phyloP scores from a whole-genome alignment of 2,113 vertebrate species.

The Rhinopomastus cyanomelas region DNA sequence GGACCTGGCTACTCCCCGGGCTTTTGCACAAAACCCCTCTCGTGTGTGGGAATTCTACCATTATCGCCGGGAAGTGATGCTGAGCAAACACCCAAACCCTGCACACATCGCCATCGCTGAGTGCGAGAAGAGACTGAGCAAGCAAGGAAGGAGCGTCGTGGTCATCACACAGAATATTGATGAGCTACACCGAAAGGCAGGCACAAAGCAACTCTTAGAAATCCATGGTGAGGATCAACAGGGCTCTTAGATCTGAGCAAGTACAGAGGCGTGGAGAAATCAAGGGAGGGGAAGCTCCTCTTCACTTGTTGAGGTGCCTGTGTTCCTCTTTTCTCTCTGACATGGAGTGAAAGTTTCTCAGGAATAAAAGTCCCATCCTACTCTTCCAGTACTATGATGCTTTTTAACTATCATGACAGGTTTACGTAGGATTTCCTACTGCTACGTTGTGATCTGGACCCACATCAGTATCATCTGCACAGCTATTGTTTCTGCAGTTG shows the following conservation, averaged over 20 bases:
- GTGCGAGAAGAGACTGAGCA: constrained; percentile 85
- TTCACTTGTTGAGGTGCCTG: not conserved
- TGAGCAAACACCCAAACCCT: constrained; percentile 81
- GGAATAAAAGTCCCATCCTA: not conserved
- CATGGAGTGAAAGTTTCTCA: not conserved
- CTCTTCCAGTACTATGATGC: not conserved
- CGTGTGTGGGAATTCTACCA: constrained; percentile 98
- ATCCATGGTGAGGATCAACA: constrained; percentile 82
- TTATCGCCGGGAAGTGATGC: constrained; percentile 86
- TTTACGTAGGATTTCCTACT: not conserved
- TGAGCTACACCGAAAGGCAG: constrained; percentile 90
- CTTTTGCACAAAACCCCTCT: constrained; percentile 88
- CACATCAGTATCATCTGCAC: not conserved
- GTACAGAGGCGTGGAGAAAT: not conserved
- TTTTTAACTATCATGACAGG: not conserved
- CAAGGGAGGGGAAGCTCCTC: not conserved
- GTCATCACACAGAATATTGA: constrained; percentile 96
- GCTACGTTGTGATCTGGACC: not conserved
- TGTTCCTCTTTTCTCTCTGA: not conserved
- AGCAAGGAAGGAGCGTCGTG: constrained; percentile 84
- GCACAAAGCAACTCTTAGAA: constrained; percentile 88
- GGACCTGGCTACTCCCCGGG: constrained; percentile 90
- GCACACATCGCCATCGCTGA: constrained; percentile 89
- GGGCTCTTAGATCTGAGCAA: not conserved
- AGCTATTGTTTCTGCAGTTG: not conserved